Evolutionary conservation across 2,888 invertebrate species (phyloP).

Genomic region (Vanessa cardui): DNA sequence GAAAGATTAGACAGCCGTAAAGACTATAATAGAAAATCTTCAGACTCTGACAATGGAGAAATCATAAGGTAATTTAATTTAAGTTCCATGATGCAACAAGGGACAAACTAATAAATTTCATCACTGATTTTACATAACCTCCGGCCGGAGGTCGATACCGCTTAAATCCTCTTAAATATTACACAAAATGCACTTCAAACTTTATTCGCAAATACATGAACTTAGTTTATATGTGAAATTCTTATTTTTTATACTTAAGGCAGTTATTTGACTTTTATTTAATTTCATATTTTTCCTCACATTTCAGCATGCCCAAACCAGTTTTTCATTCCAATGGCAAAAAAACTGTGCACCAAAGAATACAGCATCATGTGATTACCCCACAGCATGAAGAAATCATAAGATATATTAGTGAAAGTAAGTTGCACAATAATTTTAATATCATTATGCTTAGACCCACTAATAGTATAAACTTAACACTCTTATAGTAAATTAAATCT

Average conservation of each 20-base stretch:
- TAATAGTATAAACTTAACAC: background rate
- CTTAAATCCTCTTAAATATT: constrained; percentile 21
- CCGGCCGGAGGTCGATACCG: constrained; percentile 44
- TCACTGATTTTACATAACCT: constrained; percentile 80
- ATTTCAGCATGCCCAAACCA: constrained; percentile 88
- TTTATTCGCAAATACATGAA: background rate
- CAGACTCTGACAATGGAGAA: constrained; percentile 86
- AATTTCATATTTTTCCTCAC: constrained; percentile 14
- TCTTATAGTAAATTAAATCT: too few species aligned
- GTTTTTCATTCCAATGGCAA: constrained; percentile 89
- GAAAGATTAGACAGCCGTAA: constrained; percentile 90
- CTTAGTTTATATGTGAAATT: background rate
- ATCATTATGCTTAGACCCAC: background rate
- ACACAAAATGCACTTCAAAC: background rate
- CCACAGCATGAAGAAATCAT: constrained; percentile 95
- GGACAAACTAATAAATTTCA: constrained; percentile 59
- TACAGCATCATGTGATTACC: constrained; percentile 83
- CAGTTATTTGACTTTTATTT: constrained; percentile 2
- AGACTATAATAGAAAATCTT: constrained; percentile 86
- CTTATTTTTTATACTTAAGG: background rate
- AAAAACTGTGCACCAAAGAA: constrained; percentile 83
- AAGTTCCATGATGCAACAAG: constrained; percentile 48
- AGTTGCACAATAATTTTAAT: constrained; percentile 60
- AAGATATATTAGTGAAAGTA: constrained; percentile 93
- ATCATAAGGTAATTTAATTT: constrained; percentile 82